Base-by-base conservation (phyloP, 2,888 invertebrate species). In the Encarsia formosa region DNA sequence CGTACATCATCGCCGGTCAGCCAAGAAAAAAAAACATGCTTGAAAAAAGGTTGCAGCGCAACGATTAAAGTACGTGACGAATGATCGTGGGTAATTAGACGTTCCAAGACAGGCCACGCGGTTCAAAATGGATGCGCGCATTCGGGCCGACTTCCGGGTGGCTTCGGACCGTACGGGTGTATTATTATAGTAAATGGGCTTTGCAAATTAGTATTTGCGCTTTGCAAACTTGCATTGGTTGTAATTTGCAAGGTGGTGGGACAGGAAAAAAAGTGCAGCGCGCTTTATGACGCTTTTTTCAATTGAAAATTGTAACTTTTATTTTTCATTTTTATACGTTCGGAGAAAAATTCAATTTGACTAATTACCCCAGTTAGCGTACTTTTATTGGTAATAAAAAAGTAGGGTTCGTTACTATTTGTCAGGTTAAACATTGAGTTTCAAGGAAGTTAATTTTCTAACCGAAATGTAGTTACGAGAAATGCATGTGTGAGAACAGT, bases 31-130 rank as follows among this genome's bases (percentile, higher is more conserved):
- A n/a, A n/a, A n/a, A n/a, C n/a, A n/a, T n/a, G n/a, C n/a, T n/a
- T n/a, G n/a, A n/a, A n/a, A n/a, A n/a, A n/a, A n/a, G n/a, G n/a
- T n/a, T n/a, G 5, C 23, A 23, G 18, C 23, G n/a, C n/a, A n/a
- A n/a, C n/a, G n/a, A n/a, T n/a, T n/a, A 43, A 48, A 44, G 39
- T 31, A 53, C 44, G 49, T 39, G 54, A 46, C 38, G 54, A 54
- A 54, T 46, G 38, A 49, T 54, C 35, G 38, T 9, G 42, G 42
- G 38, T 49, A 42, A 54, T 54, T 49, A 49, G 42, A 22, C 20
- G 44, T 29, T 42, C 16, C 35, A 19, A 19, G 26, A n/a, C 32
- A 34, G 19, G 23, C 16, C n/a, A n/a, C 26, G 15, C 37, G 32
- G 24, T 23, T 29, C 42, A 49, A 49, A 48, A 49, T 49, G 39